Conservation (phyloP, 2,113 vertebrate species). For the Hyaena hyaena region DNA sequence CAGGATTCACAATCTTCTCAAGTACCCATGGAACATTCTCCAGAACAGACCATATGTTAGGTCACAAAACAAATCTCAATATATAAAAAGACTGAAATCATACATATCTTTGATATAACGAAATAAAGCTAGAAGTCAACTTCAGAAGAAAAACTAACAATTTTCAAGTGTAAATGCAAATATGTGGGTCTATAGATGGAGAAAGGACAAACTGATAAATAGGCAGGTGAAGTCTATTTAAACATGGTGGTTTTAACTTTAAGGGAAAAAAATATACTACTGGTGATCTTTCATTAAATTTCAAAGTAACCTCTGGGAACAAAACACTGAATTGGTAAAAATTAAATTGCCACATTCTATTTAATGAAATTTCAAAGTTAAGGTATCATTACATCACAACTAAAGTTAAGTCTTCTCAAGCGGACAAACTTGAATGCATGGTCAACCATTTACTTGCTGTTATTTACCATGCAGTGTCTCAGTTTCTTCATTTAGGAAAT, state of each 20-base stretch:
- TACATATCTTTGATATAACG: neutral
- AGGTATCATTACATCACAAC: neutral
- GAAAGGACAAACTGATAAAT: neutral
- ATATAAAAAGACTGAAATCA: neutral
- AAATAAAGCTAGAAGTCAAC: neutral
- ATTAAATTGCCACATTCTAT: neutral
- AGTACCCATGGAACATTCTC: too few species aligned
- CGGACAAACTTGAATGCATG: neutral
- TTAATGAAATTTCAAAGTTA: neutral
- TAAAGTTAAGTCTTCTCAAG: neutral
- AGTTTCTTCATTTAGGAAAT: neutral
- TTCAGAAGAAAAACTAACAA: neutral
- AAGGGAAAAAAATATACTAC: neutral
- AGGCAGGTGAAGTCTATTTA: neutral
- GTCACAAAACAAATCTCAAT: neutral
- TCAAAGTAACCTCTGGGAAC: neutral
- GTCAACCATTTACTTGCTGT: neutral
- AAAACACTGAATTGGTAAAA: constrained; percentile 3
- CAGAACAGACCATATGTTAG: accelerated
- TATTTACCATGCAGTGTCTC: neutral
- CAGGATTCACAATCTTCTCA: neutral
- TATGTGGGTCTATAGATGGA: constrained; percentile 50
- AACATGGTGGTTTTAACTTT: neutral
- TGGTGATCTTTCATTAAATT: neutral
- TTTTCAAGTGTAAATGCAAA: constrained; percentile 51